Evolutionary conservation across 2,797 vertebrate genomes (phyloP), one percentile per base, ranked within the genome.

Genomic region (Odontamblyopus rebecca): DNA sequence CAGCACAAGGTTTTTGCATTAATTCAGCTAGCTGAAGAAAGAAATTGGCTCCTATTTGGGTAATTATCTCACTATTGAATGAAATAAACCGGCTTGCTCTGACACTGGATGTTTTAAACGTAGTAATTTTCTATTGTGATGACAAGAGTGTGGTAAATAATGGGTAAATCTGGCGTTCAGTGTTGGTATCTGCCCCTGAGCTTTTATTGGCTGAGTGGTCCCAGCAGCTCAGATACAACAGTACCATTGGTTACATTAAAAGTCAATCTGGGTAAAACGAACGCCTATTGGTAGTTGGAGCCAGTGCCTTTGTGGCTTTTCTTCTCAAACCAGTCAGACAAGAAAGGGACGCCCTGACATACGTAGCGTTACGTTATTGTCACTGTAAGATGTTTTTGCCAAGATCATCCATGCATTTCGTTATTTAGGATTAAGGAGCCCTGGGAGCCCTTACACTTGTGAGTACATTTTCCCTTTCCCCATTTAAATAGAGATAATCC

Each of bases 231-330:
- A 51, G 11, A 66, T 6, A 48, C 23, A 35, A 29, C 8, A 35
- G 13, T 5, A 0, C 0, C 54, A 81, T 83, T 85, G 85, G 82
- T 19, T 29, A 48, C 2, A 59, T 3, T 56, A 19, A 64, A 27
- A 4, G 71, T 72, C 83, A 71, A 6, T 85, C 71, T 70, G 0
- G 5, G 1, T 23, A 3, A 26, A 26, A 0, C 23, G 50, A 15
- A 51, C 63, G 15, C 6, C 54, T 15, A 85, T 82, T 88, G 84
- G 86, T 51, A 69, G 12, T 5, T 61, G 44, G 5, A 48, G 18
- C 23, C n/a, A 18, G 54, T 38, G 63, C 60, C 51, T 54, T 67
- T 59, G n/a, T 30, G 51, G 29, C 60, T n/a, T 78, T 75, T n/a
- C 68, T 38, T 62, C 65, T 38, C 19, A 73, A 79, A 73, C 26